Percentiles rank a stretch among this genome's conserved stretches.
Evolutionary conservation across 2,113 vertebrate genomes (phyloP).

Genomic region (Condylura cristata): DNA sequence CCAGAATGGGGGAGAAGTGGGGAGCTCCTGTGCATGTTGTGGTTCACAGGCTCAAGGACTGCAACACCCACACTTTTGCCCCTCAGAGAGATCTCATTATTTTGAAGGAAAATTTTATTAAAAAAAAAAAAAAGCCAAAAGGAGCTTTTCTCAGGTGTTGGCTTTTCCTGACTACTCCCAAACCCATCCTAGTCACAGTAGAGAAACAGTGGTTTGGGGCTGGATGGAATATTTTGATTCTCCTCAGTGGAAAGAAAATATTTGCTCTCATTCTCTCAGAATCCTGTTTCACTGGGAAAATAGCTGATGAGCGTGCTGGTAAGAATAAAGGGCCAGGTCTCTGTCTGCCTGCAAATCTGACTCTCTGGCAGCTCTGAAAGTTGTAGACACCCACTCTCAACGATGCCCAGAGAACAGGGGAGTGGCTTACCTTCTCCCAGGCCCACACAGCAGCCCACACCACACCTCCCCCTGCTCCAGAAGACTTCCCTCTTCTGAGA

Average conservation of each 20-base stretch:
- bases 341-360: background rate
- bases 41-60: background rate
- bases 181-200: background rate
- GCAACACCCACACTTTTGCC: background rate
- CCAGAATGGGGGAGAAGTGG: background rate
- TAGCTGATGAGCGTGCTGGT: background rate
- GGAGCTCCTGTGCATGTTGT: accelerated
- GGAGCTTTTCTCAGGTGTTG: background rate
- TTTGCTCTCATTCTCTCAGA: conserved; percentile 13
- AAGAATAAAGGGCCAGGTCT: background rate
- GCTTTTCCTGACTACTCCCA: background rate
- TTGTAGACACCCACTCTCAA: background rate
- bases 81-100: background rate
- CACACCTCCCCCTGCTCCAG: background rate
- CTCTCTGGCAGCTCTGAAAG: too few species aligned
- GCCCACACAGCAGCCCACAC: accelerated
- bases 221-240: background rate
- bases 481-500: background rate
- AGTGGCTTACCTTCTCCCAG: background rate
- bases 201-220: background rate
- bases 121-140: background rate
- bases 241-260: background rate
- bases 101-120: background rate
- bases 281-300: background rate
- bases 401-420: accelerated